A percentile compares a stretch with the other conserved stretches of the same genome.
These are phyloP conservation scores for Cyphomyrus plagiostoma DNA, from an alignment of 2,113 vertebrate genomes.

Conservation along the genomic window DNA sequence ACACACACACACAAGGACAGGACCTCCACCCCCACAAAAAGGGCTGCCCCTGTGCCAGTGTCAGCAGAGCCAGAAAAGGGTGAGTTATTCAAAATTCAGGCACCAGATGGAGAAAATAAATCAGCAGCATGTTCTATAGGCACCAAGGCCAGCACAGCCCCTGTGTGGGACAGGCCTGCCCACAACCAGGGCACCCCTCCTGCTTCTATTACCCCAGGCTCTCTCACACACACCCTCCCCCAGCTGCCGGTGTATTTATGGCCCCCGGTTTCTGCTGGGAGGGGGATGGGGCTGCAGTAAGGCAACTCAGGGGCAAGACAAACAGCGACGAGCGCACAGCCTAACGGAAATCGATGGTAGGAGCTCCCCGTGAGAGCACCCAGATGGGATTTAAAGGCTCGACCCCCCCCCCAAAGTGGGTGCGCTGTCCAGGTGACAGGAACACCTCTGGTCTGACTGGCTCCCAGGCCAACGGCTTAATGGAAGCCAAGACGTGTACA, in stretches of 20 bases:
- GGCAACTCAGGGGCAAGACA: constrained; percentile 49
- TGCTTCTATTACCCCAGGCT: background rate
- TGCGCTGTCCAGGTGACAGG: background rate
- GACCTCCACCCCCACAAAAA: background rate
- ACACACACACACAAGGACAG: constrained; percentile 27
- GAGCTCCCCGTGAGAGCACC: constrained; percentile 54
- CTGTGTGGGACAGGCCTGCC: background rate
- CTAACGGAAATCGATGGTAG: constrained; percentile 51
- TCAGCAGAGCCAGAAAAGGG: constrained; percentile 43
- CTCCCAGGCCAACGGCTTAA: background rate
- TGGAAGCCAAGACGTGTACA: background rate
- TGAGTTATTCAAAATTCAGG: constrained; percentile 57
- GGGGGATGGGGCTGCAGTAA: constrained; percentile 48
- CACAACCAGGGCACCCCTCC: background rate
- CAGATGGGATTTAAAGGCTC: constrained; percentile 22
- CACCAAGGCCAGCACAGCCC: background rate
- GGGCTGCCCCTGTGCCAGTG: background rate
- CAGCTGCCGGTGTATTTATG: constrained; percentile 43
- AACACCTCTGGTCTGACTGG: background rate
- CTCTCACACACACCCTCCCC: background rate
- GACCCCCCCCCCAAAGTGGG: constrained; percentile 8
- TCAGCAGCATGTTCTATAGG: constrained; percentile 24
- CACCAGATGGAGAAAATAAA: constrained; percentile 37
- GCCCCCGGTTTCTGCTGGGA: constrained; percentile 34
- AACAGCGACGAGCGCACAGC: constrained; percentile 49